Percentiles rank a stretch among this genome's conserved stretches.
These are phyloP conservation scores for Macrocentrus cingulum DNA, from an alignment of 1,140 invertebrate species.

Conservation along the genomic window DNA sequence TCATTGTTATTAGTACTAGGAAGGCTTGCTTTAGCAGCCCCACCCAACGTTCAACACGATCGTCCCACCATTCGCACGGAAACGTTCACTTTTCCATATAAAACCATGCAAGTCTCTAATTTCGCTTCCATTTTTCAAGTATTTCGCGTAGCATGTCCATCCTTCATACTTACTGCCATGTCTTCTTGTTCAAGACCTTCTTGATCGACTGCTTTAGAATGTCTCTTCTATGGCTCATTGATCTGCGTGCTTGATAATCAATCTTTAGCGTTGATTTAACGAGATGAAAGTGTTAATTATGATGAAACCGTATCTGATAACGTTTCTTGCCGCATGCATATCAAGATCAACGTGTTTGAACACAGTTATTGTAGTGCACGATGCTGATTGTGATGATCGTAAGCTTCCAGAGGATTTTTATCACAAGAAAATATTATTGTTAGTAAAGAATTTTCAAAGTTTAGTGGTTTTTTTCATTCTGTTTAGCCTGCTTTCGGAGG, in stretches of 20 bases:
- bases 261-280: neutral
- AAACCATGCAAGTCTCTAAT: constrained; percentile 38
- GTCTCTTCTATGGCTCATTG: too few relatives aligned
- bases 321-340: constrained; percentile 4
- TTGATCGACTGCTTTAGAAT: neutral
- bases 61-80: constrained; percentile 42
- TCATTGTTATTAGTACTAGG: constrained; percentile 17
- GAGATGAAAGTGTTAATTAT: neutral
- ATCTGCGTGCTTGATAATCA: too few relatives aligned
- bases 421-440: constrained; percentile 8
- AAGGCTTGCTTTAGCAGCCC: neutral
- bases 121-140: constrained; percentile 39
- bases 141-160: constrained; percentile 25
- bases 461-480: too few relatives aligned
- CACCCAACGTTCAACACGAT: constrained; percentile 28
- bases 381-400: constrained; percentile 31
- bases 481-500: constrained; percentile 73
- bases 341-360: constrained; percentile 14
- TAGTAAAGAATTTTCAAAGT: neutral
- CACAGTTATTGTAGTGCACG: constrained; percentile 26
- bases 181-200: neutral
- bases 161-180: constrained; percentile 12
- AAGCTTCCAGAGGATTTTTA: constrained; percentile 22
- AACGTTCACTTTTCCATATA: constrained; percentile 50
- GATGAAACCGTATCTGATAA: constrained; percentile 5